phyloP scores from a whole-genome alignment of 2,113 vertebrate genomes.

The Scalopus aquaticus region DNA sequence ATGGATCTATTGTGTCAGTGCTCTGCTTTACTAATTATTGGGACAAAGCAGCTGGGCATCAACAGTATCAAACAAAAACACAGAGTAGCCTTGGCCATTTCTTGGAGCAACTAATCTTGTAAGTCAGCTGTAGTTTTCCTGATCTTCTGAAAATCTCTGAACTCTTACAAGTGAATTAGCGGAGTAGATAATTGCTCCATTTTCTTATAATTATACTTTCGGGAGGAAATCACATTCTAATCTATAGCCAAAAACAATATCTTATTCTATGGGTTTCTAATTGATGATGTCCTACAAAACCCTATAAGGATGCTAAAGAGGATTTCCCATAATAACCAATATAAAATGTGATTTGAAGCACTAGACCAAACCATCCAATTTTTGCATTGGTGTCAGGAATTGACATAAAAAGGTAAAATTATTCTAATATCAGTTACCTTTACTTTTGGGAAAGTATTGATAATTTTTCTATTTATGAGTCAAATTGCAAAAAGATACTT shows the following conservation, averaged over 20 bases:
- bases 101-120: not conserved
- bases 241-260: not conserved
- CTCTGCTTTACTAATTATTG: not conserved
- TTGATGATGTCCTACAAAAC: not conserved
- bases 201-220: not conserved
- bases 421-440: not conserved
- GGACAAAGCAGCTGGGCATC: not conserved
- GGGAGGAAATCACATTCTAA: not conserved
- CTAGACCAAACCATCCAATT: not conserved
- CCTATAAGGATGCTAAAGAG: not conserved
- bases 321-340: not conserved
- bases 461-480: not conserved
- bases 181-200: not conserved
- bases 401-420: slow-evolving; percentile 17
- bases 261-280: not conserved
- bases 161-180: not conserved
- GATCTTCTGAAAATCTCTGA: not conserved
- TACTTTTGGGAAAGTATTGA: not conserved
- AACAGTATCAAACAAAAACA: not conserved
- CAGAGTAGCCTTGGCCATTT: not conserved
- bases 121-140: not conserved
- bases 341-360: not conserved
- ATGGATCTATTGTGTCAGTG: not conserved
- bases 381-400: not conserved
- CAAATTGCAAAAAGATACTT: not conserved